Percentiles rank a stretch among this genome's conserved stretches.
Conservation (phyloP, 2,888 invertebrate genomes). For the Brenthis daphne region DNA sequence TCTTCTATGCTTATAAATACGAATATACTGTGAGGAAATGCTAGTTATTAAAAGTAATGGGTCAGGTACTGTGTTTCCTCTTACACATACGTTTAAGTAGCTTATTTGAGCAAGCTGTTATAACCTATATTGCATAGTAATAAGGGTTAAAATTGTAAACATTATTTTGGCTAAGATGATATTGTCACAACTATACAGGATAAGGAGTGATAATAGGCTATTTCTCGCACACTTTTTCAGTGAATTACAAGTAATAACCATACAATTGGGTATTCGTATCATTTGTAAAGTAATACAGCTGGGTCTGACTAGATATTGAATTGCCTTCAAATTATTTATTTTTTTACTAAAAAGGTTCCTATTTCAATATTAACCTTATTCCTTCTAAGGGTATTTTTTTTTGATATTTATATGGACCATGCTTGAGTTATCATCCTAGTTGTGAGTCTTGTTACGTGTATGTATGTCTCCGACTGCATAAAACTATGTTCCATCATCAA, state of each 20-base stretch:
- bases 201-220: constrained; percentile 38
- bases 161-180: constrained; percentile 4
- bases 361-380: no score
- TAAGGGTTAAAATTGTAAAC: constrained; percentile 19
- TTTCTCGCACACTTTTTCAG: constrained; percentile 37
- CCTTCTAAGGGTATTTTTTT: no score
- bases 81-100: constrained; percentile 28
- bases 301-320: constrained; percentile 9
- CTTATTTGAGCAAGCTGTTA: constrained; percentile 18
- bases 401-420: no score
- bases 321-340: not conserved
- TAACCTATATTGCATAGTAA: not conserved
- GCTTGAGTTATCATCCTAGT: no score
- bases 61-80: constrained; percentile 36
- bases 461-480: no score
- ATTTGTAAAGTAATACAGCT: constrained; percentile 12
- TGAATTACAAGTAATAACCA: constrained; percentile 35
- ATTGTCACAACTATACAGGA: constrained; percentile 21
- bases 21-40: constrained; percentile 48
- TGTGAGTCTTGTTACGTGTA: no score
- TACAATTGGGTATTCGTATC: constrained; percentile 31
- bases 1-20: constrained; percentile 44
- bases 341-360: no score
- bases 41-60: constrained; percentile 49
- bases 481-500: no score